A percentile compares a stretch with the other conserved stretches of the same genome.
Evolutionary conservation across 2,797 vertebrate species (phyloP).

Genomic region (Ateles fusciceps): DNA sequence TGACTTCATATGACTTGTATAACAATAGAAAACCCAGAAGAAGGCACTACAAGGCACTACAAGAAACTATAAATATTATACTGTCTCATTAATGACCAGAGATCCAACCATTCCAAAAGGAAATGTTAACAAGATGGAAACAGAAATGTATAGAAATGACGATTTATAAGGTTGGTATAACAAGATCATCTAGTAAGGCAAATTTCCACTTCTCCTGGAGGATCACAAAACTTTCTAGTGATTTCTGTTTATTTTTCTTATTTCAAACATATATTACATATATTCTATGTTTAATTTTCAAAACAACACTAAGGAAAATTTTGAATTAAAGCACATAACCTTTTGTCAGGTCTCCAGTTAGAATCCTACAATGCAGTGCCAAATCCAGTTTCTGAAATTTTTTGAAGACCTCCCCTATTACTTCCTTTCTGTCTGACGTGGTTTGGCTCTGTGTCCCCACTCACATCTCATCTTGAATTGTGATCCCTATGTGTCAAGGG

Average conservation of each 20-base stretch:
- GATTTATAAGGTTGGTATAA: background rate
- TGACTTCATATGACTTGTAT: background rate
- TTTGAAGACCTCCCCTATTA: background rate
- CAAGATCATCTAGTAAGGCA: background rate
- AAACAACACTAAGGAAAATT: background rate
- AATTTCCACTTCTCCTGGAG: background rate
- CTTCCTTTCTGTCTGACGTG: background rate
- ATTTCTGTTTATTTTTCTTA: background rate
- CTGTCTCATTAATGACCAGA: background rate
- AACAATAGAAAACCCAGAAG: background rate
- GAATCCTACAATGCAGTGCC: too few species aligned
- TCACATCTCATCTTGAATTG: too few species aligned
- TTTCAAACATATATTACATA: background rate
- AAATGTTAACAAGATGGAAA: background rate
- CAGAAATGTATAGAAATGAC: background rate
- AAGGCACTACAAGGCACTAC: fast-evolving
- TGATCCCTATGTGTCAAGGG: too few species aligned
- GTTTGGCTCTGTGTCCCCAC: too few species aligned
- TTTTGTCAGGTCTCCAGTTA: background rate
- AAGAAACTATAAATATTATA: background rate
- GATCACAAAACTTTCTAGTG: background rate
- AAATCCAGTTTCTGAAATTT: background rate
- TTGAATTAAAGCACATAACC: too few species aligned
- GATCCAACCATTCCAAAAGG: background rate
- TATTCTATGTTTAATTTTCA: background rate